Evolutionary conservation across 1,140 invertebrate species (phyloP).

Genomic region (Stratiolaelaps scimitus): DNA sequence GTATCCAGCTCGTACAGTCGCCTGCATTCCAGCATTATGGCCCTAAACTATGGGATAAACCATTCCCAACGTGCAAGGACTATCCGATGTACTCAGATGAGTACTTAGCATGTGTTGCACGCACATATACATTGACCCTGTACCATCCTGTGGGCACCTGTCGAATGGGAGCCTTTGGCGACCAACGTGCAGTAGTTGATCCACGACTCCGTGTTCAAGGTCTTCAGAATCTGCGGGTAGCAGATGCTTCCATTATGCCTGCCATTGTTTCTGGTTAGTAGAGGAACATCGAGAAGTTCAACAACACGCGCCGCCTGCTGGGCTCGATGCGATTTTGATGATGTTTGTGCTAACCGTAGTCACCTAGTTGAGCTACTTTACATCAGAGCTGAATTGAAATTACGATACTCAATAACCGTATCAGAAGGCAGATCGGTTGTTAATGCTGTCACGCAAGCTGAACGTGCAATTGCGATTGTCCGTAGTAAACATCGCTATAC

Average conservation of each 20-base stretch:
- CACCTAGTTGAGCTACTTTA: too few species aligned
- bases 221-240: conserved; percentile 34
- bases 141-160: conserved; percentile 69
- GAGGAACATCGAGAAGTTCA: too few species aligned
- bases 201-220: conserved; percentile 45
- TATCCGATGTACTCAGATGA: conserved; percentile 58
- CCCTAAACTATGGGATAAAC: conserved; percentile 50
- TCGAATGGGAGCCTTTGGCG: conserved; percentile 62
- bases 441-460: too few species aligned
- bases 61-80: conserved; percentile 62
- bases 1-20: conserved; percentile 22
- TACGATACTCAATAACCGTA: too few species aligned
- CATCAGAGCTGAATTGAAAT: too few species aligned
- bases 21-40: conserved; percentile 60
- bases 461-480: too few species aligned
- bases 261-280: conserved; percentile 21
- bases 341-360: too few species aligned
- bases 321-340: too few species aligned
- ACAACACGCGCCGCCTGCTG: too few species aligned
- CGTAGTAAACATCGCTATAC: too few species aligned
- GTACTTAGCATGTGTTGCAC: conserved; percentile 64
- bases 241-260: conserved; percentile 36
- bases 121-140: conserved; percentile 55
- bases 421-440: too few species aligned
- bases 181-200: conserved; percentile 49